A percentile compares a stretch with the other conserved stretches of the same genome.
These are phyloP conservation scores for Rhopilema esculentum DNA, from an alignment of 30 jellyfish, hydroid and myxozoan genomes.

Conservation along the genomic window DNA sequence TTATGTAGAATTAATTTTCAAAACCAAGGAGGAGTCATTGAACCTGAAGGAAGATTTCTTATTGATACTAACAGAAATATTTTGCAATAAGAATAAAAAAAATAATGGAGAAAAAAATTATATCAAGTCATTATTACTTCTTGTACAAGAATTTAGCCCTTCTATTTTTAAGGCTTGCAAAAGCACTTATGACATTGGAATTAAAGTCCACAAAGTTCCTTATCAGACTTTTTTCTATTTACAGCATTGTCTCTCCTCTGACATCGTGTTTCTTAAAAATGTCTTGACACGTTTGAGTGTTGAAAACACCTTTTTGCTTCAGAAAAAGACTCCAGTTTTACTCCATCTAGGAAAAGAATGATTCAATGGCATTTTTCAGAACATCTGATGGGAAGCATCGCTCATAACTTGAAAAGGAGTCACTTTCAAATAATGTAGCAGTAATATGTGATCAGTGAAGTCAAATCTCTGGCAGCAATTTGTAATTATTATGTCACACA, in stretches of 20 bases:
- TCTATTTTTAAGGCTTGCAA: slow-evolving; percentile 34
- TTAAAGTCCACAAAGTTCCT: slow-evolving; percentile 17
- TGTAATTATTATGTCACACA: too few species aligned
- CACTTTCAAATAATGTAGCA: too few species aligned
- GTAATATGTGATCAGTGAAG: too few species aligned
- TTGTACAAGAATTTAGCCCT: slow-evolving; percentile 34
- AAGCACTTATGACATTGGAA: slow-evolving; percentile 10
- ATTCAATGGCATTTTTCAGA: slow-evolving; percentile 20
- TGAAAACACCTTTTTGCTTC: slow-evolving; percentile 33
- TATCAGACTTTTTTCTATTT: slow-evolving; percentile 35
- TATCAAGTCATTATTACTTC: too few species aligned
- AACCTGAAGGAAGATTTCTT: too few species aligned
- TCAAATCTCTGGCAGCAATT: too few species aligned
- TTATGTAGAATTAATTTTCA: too few species aligned
- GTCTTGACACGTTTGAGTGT: slow-evolving; percentile 34
- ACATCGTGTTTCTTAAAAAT: slow-evolving; percentile 32
- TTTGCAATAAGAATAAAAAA: too few species aligned
- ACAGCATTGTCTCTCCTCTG: slow-evolving; percentile 49
- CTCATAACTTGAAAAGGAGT: too few species aligned
- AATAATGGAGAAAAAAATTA: too few species aligned
- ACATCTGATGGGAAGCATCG: background rate
- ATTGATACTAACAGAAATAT: too few species aligned
- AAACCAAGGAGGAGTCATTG: too few species aligned
- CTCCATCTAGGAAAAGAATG: slow-evolving; percentile 15
- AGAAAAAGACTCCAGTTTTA: slow-evolving; percentile 20